These are phyloP conservation scores for Kryptolebias ocellatus DNA, from an alignment of 2,797 vertebrate species.

Conservation along the genomic window DNA sequence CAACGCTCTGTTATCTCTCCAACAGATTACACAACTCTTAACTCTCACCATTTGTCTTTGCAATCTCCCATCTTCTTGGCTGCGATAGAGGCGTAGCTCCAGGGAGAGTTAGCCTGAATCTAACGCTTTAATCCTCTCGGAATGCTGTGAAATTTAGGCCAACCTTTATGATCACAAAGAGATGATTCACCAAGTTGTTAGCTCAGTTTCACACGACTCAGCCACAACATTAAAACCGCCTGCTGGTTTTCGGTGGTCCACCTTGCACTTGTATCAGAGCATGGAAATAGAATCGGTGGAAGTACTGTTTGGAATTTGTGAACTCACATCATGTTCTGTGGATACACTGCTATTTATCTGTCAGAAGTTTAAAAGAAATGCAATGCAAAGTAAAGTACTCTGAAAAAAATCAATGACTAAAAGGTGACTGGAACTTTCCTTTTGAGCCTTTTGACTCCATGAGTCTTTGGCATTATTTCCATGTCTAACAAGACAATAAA, in stretches of 20 bases:
- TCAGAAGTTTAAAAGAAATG: too few species aligned
- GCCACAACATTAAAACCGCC: not conserved
- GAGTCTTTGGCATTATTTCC: too few species aligned
- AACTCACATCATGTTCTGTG: not conserved
- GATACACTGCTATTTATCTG: not conserved
- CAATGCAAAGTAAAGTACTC: too few species aligned
- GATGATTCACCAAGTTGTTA: constrained; percentile 25
- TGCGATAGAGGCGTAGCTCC: constrained; percentile 5
- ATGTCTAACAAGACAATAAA: too few species aligned
- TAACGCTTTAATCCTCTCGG: constrained; percentile 31
- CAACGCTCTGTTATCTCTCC: constrained; percentile 20
- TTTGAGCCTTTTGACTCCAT: too few species aligned
- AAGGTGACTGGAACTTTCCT: too few species aligned
- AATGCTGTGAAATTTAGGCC: constrained; percentile 23
- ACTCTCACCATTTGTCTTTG: constrained; percentile 6
- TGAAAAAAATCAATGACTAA: too few species aligned
- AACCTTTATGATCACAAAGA: constrained; percentile 9
- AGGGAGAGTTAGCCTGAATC: constrained; percentile 17
- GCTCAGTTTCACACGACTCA: constrained; percentile 5
- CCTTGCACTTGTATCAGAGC: not conserved
- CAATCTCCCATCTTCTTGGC: constrained; percentile 25
- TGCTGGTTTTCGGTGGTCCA: not conserved
- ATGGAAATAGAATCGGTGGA: not conserved
- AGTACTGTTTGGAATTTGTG: not conserved
- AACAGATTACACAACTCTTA: constrained; percentile 17